Conservation (phyloP, 2,888 invertebrate genomes). For the Megaustenia siamemsis region DNA sequence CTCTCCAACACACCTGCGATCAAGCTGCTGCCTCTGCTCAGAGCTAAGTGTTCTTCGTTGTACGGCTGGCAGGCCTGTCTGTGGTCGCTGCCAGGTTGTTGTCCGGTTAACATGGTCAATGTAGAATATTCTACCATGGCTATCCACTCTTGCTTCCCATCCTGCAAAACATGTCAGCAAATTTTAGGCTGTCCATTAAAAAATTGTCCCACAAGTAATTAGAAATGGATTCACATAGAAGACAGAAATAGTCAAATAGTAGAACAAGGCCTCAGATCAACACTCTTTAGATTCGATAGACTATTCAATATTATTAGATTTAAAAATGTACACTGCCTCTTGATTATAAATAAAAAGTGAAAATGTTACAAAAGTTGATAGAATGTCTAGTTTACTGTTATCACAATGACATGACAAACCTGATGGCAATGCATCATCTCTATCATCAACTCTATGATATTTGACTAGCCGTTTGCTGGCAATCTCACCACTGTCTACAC, state of each 20-base stretch:
- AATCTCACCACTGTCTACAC: constrained; percentile 37
- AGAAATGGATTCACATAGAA: too few species aligned
- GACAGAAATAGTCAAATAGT: too few species aligned
- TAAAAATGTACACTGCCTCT: too few species aligned
- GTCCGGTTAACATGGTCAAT: constrained; percentile 97
- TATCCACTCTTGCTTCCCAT: constrained; percentile 98
- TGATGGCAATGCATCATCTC: constrained; percentile 91
- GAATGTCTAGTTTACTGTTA: too few species aligned
- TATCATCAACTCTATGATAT: constrained; percentile 81
- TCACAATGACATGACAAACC: constrained; percentile 82
- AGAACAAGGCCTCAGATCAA: too few species aligned
- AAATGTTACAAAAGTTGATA: too few species aligned
- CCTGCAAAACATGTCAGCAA: constrained; percentile 85
- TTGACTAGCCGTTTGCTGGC: constrained; percentile 77
- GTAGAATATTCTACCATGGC: constrained; percentile 97
- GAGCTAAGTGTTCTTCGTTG: constrained; percentile 80
- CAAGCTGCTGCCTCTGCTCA: constrained; percentile 86
- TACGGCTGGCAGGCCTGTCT: constrained; percentile 69
- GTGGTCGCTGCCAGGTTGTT: constrained; percentile 96
- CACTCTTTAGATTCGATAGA: too few species aligned
- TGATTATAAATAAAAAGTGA: too few species aligned
- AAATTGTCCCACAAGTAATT: too few species aligned
- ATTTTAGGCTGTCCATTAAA: too few species aligned
- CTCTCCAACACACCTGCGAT: constrained; percentile 83
- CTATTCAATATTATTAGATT: too few species aligned